Percentiles rank a stretch among this genome's conserved stretches.
Evolutionary conservation across 2,113 vertebrate genomes (phyloP).

Genomic region (Lampris megalopsis): DNA sequence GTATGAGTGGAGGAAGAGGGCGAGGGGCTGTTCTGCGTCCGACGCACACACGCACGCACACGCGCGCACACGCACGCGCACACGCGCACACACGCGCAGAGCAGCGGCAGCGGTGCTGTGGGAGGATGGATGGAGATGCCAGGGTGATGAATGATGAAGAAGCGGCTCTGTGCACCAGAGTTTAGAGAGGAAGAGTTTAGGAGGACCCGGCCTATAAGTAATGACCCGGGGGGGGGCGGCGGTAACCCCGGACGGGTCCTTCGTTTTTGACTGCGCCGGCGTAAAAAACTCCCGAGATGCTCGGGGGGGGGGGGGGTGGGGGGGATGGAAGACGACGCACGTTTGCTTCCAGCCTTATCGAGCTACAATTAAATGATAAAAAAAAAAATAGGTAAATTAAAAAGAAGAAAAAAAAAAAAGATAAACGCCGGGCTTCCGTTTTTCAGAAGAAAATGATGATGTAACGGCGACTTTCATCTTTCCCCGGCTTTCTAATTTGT

Average conservation of each 20-base stretch:
- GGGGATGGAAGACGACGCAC: constrained; percentile 4
- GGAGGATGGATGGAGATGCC: constrained; percentile 75
- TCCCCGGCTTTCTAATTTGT: constrained; percentile 49
- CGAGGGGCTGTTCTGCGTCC: constrained; percentile 63
- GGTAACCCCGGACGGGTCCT: background rate
- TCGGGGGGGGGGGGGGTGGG: constrained; percentile 26
- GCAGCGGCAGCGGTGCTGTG: constrained; percentile 75
- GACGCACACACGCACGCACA: constrained; percentile 65
- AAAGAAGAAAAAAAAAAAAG: constrained; percentile 54
- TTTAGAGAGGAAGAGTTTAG: constrained; percentile 64
- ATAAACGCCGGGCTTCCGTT: constrained; percentile 7
- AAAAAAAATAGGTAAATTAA: constrained; percentile 11
- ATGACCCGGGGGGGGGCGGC: constrained; percentile 45
- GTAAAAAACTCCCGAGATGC: constrained; percentile 40
- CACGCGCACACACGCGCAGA: too few relatives aligned
- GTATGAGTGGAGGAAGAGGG: constrained; percentile 69
- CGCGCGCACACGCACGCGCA: too few relatives aligned
- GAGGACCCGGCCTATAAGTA: constrained; percentile 49
- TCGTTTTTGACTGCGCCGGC: constrained; percentile 23
- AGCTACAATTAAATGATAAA: constrained; percentile 67
- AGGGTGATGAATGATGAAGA: constrained; percentile 65
- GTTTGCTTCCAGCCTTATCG: constrained; percentile 65
- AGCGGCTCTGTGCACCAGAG: constrained; percentile 53
- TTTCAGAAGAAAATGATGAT: constrained; percentile 60
- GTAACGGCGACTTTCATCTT: constrained; percentile 62